Base-by-base conservation (phyloP, 2,113 vertebrate genomes). In the Chloebia gouldiae region DNA sequence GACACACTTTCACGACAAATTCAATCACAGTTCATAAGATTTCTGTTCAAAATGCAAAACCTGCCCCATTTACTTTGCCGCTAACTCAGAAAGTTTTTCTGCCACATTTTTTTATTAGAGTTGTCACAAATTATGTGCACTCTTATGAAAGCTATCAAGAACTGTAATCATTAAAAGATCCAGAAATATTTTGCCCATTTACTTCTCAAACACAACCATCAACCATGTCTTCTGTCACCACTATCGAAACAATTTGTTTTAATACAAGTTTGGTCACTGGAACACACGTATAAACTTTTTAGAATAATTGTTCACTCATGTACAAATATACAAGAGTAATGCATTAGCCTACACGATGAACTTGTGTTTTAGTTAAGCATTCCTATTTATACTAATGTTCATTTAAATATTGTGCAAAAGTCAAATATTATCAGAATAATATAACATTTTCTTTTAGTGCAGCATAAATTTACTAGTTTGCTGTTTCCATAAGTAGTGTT, bases 1-100 rank as follows among this genome's bases (percentile, higher is more conserved):
- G 99, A 99, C 99, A 99, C 98, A 99, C 99, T 99, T 99, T 99
- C 99, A 99, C 96, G 98, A 99, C 98, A 99, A 98, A 99, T 99
- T 98, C 98, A 98, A 98, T 99, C 98, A 99, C 98, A 98, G 97
- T 98, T 98, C 98, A 98, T 98, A 98, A 98, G 98, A 99, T 98
- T 98, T 98, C 96, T 98, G 97, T 98, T 98, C 98, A 98, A 98
- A 98, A 98, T 98, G 98, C 97, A 98, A 98, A 98, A 98, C 97
- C 98, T 98, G 98, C 98, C 98, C 98, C 98, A 96, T 98, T 98
- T 98, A 97, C 98, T 99, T 98, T 99, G 98, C 98, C 93, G 94
- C 98, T 98, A 98, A 99, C 98, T 98, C 97, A 96, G 93, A 99
- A 99, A 99, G 96, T 99, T 99, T 98, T 97, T 97, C 97, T 98